Base-by-base conservation (phyloP, 2,797 vertebrate genomes). In the Pipistrellus kuhlii region DNA sequence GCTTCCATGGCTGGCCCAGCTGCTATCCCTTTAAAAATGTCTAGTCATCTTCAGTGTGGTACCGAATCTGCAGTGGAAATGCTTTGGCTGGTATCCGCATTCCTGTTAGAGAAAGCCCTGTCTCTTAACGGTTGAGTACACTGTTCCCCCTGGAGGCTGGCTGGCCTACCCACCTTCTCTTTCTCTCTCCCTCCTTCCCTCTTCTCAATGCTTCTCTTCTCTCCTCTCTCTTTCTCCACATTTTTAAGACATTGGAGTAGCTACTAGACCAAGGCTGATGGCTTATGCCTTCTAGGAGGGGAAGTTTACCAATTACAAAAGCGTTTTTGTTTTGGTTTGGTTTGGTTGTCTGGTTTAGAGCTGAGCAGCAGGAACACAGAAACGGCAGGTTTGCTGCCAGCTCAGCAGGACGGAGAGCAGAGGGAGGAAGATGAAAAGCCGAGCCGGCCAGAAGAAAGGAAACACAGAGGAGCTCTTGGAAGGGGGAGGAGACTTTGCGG, bases 401-500 rank as follows among this genome's bases (percentile, higher is more conserved):
- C 96, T 76, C 91, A 85, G 95, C 38, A 17, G 83, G 96, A 94
- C 64, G 59, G 87, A 96, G 78, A 93, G 25, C 64, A 81, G 86
- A 88, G 72, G 64, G 82, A 93, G 81, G 62, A 82, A 88, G 82
- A 93, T 86, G 62, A 96, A 96, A 96, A 97, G 84, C 55, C 68
- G 75, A 81, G 81, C 32, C 1, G n/a, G 81, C 18, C n/a, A 66
- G 81, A 94, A 94, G 86, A 91, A 96, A 85, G 62, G 69, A 83
- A 94, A 83, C 77, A 8, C 6, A 27, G 73, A 72, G 25, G 55
- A 77, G 84, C 72, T 90, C 38, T 18, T 32, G 77, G 20, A 80
- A 92, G 14, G 35, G 68, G 93, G 75, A 88, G 93, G 89, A 95
- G 88, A 93, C 75, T 88, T 90, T 80, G 75, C 66, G 64, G 46